Conservation (phyloP, 1,140 invertebrate species). For the Orius laevigatus region DNA sequence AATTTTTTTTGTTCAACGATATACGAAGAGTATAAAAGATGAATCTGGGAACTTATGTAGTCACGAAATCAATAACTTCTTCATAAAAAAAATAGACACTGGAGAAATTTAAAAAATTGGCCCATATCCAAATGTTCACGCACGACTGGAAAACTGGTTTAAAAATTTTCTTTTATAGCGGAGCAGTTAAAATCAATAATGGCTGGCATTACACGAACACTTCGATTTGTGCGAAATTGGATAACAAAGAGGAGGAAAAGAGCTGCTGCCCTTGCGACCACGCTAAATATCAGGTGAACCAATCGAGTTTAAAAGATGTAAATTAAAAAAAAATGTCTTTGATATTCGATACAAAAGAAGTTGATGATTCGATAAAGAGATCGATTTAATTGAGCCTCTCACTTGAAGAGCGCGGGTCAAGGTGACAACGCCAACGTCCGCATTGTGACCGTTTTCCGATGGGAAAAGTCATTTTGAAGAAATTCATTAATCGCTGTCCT, state of each 20-base stretch:
- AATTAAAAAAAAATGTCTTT: constrained; percentile 2
- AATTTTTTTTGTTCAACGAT: too few species aligned
- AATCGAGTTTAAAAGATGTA: constrained; percentile 3
- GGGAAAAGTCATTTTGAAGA: not conserved
- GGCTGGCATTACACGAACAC: not conserved
- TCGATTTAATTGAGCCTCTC: not conserved
- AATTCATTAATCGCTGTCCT: not conserved
- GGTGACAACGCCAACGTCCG: too few species aligned
- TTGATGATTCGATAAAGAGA: not conserved
- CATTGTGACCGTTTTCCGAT: too few species aligned
- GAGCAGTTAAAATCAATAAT: not conserved
- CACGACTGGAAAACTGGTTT: too few species aligned
- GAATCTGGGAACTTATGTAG: too few species aligned
- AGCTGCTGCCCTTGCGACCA: constrained; percentile 80
- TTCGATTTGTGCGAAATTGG: not conserved
- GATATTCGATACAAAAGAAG: not conserved
- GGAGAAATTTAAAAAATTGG: too few species aligned
- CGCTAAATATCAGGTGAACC: constrained; percentile 67
- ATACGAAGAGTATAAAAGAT: too few species aligned
- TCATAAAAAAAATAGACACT: too few species aligned
- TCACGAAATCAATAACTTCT: too few species aligned
- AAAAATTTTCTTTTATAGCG: constrained; percentile 1
- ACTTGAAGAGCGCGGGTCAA: too few species aligned
- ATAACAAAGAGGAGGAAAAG: not conserved
- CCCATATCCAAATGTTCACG: too few species aligned